Evolutionary conservation across 92 coral and sea anemone genomes (phyloP), one percentile per base, ranked within the genome.

Genomic region (Epizoanthus ramosus): DNA sequence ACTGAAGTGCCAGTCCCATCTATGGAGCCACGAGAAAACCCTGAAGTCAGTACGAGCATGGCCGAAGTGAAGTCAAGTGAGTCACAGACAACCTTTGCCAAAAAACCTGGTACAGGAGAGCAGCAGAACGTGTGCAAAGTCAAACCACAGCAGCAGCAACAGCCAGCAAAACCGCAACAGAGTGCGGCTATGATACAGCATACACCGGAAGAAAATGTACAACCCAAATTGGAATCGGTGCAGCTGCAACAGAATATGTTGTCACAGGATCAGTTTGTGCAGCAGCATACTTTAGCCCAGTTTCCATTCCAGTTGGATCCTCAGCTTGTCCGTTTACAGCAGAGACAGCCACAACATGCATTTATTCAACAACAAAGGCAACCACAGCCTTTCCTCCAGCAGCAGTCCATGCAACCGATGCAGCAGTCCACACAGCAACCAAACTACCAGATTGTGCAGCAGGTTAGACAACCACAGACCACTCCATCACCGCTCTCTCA

Each of bases 41-140:
- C 92, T 50, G 95, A 95, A 25, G 90, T 54, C 33, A 80, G 64
- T 75, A 64, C 88, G 23, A 90, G 90, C 81, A 93, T 88, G 67
- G 75, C 87, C 17, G 98, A 93, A 31, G 88, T 88, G 3, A 93
- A 93, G 73, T 73, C 97, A 13, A 22, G 87, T 15, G 98, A 93
- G 45, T 73, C 89, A 23, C 80, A 86, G 33, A 92, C 88, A 85
- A 79, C 84, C n/a, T 79, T 88, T 54, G 73, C 79, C 19, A 97
- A 97, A 86, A 97, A 97, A 83, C 58, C 98, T 21, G 85, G 92
- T 59, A 82, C 82, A 28, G 94, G 88, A 23, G 99, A 94, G 65
- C 99, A 97, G 79, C 99, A 97, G 45, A 94, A 94, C 65, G 98
- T 92, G 24, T 94, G 98, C 77, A 97, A 97, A 81, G 97, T 97